phyloP scores from a whole-genome alignment of 2,888 invertebrate genomes.

The Adelognathus sp. region DNA sequence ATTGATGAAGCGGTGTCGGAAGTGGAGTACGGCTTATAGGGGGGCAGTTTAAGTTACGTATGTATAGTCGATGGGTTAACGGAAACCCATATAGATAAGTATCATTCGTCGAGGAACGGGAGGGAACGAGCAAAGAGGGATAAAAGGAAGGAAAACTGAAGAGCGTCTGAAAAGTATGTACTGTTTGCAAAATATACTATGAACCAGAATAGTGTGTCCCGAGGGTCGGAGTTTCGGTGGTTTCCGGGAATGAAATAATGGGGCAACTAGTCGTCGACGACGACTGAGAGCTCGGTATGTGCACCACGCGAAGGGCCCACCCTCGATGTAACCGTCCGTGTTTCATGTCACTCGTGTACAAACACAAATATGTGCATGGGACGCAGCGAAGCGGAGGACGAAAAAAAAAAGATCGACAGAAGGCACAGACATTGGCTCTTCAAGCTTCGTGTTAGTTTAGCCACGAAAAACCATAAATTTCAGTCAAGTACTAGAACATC shows the following conservation, averaged over 20 bases:
- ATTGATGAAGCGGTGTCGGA: constrained; percentile 75
- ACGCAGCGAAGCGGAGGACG: neutral
- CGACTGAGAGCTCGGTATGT: neutral
- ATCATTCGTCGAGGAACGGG: constrained; percentile 71
- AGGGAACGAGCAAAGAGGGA: constrained; percentile 24
- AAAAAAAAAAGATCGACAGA: neutral
- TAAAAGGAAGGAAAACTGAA: constrained; percentile 37
- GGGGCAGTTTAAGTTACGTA: constrained; percentile 72
- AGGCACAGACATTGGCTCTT: neutral
- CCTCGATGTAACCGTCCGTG: constrained; percentile 10
- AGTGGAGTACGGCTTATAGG: constrained; percentile 67
- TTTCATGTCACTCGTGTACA: constrained; percentile 1
- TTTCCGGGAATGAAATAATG: constrained; percentile 55
- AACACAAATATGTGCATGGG: neutral
- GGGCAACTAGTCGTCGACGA: constrained; percentile 22
- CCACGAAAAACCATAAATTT: neutral
- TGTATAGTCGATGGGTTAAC: constrained; percentile 75
- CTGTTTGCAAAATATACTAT: neutral
- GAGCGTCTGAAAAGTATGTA: constrained; percentile 30
- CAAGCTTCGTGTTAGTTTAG: neutral
- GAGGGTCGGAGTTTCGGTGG: constrained; percentile 23
- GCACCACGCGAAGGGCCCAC: neutral
- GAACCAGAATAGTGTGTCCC: neutral
- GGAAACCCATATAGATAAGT: constrained; percentile 79
- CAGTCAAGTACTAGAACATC: neutral